phyloP scores from a whole-genome alignment of 2,797 vertebrate genomes.

The Nothura maculosa region DNA sequence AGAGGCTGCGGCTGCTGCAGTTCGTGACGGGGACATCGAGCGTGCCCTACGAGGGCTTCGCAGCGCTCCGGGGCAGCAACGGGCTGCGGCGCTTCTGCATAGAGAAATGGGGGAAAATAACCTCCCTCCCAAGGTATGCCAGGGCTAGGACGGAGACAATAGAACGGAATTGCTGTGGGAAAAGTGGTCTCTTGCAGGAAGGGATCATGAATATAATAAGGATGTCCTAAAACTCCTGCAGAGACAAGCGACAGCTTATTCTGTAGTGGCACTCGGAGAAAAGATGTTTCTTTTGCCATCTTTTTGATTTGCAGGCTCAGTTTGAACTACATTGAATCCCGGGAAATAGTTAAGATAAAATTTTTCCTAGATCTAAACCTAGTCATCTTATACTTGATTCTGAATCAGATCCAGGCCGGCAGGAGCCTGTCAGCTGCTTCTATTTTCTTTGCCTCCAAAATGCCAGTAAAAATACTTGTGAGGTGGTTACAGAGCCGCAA shows the following conservation, averaged over 20 bases:
- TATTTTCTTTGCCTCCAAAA: neutral
- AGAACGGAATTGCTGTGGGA: neutral
- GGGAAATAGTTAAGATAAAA: neutral
- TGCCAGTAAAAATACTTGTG: neutral
- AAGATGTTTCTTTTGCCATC: neutral
- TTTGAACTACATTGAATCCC: neutral
- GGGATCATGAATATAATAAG: neutral
- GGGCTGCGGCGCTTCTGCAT: slow-evolving; percentile 97
- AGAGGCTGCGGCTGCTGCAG: slow-evolving; percentile 93
- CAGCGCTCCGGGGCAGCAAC: slow-evolving; percentile 93
- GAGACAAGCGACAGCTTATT: neutral
- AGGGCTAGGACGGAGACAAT: neutral
- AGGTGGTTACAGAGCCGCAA: neutral
- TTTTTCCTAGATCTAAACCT: neutral
- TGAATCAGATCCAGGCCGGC: neutral
- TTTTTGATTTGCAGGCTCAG: neutral
- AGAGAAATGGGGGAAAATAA: slow-evolving; percentile 98
- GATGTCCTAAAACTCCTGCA: neutral
- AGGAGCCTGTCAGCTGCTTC: neutral
- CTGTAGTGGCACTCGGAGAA: neutral
- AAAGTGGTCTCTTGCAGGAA: neutral
- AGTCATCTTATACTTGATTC: neutral
- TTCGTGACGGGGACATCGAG: slow-evolving; percentile 98
- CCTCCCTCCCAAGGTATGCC: slow-evolving; percentile 93
- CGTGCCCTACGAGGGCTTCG: slow-evolving; percentile 95